Conservation (phyloP, 2,113 vertebrate species). For the Mugil cephalus region DNA sequence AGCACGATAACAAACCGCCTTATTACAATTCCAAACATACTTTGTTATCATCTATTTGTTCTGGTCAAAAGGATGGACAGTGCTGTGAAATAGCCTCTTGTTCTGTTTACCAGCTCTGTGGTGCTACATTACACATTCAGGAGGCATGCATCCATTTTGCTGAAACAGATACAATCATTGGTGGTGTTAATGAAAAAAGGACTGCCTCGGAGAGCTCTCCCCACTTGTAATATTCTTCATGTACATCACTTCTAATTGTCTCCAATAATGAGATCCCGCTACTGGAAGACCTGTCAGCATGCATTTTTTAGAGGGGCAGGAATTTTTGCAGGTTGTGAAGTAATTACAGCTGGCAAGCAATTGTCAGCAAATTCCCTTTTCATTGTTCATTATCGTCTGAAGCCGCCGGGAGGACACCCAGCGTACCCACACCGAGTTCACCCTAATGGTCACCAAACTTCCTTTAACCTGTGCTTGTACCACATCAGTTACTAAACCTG, state of each 20-base stretch:
- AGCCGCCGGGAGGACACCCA: slow-evolving; percentile 31
- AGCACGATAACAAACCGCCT: slow-evolving; percentile 50
- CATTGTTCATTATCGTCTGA: slow-evolving; percentile 66
- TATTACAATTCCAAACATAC: slow-evolving; percentile 74
- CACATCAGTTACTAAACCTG: slow-evolving; percentile 24
- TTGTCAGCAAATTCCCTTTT: slow-evolving; percentile 72
- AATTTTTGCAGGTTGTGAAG: slow-evolving; percentile 56
- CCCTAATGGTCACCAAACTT: slow-evolving; percentile 35
- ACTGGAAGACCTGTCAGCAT: slow-evolving; percentile 65
- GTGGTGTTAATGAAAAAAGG: slow-evolving; percentile 78
- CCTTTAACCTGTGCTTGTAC: slow-evolving; percentile 10
- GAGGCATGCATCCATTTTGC: slow-evolving; percentile 70
- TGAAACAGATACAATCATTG: slow-evolving; percentile 80
- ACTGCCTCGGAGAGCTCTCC: slow-evolving; percentile 69
- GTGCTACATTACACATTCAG: slow-evolving; percentile 71
- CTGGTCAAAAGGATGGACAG: slow-evolving; percentile 73
- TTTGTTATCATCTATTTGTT: slow-evolving; percentile 75
- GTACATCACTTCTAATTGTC: slow-evolving; percentile 80
- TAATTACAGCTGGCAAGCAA: slow-evolving; percentile 67
- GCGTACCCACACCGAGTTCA: neutral
- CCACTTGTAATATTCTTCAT: slow-evolving; percentile 77
- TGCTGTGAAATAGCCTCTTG: slow-evolving; percentile 70
- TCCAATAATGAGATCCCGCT: slow-evolving; percentile 75
- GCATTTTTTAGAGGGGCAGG: slow-evolving; percentile 56
- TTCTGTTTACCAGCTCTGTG: slow-evolving; percentile 69